Evolutionary conservation across 2,113 vertebrate genomes (phyloP).

Genomic region (Grantiella picta): DNA sequence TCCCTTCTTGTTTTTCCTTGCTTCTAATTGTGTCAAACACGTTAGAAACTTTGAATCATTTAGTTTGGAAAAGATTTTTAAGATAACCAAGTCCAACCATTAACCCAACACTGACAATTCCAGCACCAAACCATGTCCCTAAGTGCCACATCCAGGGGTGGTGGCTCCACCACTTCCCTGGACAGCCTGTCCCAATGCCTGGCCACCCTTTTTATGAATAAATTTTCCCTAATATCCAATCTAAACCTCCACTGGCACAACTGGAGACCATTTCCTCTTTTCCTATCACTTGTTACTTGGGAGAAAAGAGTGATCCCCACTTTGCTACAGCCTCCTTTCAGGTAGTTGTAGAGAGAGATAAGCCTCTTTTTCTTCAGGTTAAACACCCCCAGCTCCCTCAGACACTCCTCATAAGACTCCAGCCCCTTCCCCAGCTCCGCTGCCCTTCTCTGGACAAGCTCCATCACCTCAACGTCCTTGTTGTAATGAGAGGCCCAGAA

Average conservation of each 20-base stretch:
- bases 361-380: neutral
- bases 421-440: neutral
- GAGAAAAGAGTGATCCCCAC: neutral
- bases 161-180: neutral
- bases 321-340: neutral
- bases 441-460: neutral
- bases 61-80: neutral
- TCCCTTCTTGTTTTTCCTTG: neutral
- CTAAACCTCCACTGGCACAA: neutral
- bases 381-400: neutral
- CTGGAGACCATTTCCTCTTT: neutral
- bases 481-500: neutral
- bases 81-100: neutral
- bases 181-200: neutral
- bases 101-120: neutral
- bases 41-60: neutral
- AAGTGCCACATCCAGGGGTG: neutral
- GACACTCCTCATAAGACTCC: neutral
- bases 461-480: neutral
- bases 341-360: neutral
- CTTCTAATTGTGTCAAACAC: neutral
- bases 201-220: neutral
- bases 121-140: fast-evolving
- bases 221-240: neutral
- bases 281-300: neutral